Evolutionary conservation across 2,113 vertebrate genomes (phyloP).

Genomic region (Dolichallabes microphthalmus): DNA sequence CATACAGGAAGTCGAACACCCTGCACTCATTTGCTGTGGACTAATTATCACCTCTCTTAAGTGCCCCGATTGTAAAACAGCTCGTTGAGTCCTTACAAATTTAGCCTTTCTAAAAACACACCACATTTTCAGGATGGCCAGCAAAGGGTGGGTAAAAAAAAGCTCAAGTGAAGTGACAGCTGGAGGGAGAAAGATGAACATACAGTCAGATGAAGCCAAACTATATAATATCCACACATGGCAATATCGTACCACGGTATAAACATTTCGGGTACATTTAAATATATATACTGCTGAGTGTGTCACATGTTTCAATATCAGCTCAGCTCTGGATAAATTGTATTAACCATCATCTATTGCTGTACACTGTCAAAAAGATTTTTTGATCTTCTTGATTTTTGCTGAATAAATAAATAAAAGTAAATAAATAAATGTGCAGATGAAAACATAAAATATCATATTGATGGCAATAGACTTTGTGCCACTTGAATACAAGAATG

Average conservation of each 20-base stretch:
- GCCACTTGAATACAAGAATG: too few species aligned
- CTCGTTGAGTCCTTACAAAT: constrained; percentile 35
- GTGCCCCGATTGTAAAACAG: constrained; percentile 47
- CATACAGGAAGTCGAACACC: constrained; percentile 38
- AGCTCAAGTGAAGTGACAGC: constrained; percentile 44
- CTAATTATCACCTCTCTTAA: constrained; percentile 43
- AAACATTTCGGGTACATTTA: background rate
- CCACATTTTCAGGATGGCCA: constrained; percentile 32
- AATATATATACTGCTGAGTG: background rate
- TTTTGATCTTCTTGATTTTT: background rate
- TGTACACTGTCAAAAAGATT: background rate
- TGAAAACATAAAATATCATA: too few species aligned
- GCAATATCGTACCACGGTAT: background rate
- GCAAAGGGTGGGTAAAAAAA: constrained; percentile 44
- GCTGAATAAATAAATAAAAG: background rate
- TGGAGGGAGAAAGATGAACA: constrained; percentile 40
- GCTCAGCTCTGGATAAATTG: background rate
- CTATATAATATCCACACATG: constrained; percentile 12
- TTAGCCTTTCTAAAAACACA: constrained; percentile 48
- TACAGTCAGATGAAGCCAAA: background rate
- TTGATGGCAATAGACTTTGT: too few species aligned
- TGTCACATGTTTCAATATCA: background rate
- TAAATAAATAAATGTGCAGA: background rate
- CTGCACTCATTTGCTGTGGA: constrained; percentile 19
- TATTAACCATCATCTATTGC: background rate